Conservation (phyloP, 2,888 invertebrate species). For the Opisthograptis luteolata region DNA sequence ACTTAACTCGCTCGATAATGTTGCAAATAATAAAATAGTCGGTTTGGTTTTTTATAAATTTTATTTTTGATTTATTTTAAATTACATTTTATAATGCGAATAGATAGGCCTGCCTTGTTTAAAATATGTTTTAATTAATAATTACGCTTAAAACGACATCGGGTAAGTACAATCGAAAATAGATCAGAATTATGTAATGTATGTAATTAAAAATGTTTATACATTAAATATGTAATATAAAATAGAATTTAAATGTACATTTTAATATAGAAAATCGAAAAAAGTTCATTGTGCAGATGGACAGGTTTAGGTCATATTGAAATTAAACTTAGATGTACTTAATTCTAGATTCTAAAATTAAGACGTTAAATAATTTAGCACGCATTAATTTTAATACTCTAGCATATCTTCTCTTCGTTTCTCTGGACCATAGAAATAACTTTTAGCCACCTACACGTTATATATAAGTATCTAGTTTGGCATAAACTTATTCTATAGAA, state of each 20-base stretch:
- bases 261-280: conserved; percentile 61
- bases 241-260: conserved; percentile 73
- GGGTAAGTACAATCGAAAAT: conserved; percentile 62
- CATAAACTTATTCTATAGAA: conserved; percentile 50
- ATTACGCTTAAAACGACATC: conserved; percentile 63
- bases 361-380: conserved; percentile 61
- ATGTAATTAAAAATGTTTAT: conserved; percentile 72
- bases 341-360: conserved; percentile 61
- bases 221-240: conserved; percentile 70
- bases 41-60: conserved; percentile 58
- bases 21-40: conserved; percentile 44
- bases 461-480: conserved; percentile 61
- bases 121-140: conserved; percentile 63
- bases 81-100: conserved; percentile 66
- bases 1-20: conserved; percentile 11
- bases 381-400: conserved; percentile 49
- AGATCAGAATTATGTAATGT: conserved; percentile 63
- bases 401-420: conserved; percentile 49
- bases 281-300: conserved; percentile 52
- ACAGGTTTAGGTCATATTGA: conserved; percentile 44
- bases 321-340: conserved; percentile 44
- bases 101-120: conserved; percentile 72
- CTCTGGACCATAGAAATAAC: conserved; percentile 57
- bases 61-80: conserved; percentile 75
- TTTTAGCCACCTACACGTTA: conserved; percentile 48